Conservation (phyloP, 1,140 invertebrate genomes). For the Drosophila burlai region DNA sequence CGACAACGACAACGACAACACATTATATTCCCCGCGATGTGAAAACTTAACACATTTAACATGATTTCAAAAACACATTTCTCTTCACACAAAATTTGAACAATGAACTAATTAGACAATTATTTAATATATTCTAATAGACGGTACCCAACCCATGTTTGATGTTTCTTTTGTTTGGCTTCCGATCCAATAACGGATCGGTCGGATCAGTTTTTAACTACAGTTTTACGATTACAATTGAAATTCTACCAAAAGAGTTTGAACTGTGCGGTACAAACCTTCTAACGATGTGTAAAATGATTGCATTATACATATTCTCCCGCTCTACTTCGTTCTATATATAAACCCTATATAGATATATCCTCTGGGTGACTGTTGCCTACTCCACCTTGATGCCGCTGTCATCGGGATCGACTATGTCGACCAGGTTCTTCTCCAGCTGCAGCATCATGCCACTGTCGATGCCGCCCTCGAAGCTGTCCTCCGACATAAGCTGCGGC, state of each 20-base stretch:
- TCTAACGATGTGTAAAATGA: conserved; percentile 61
- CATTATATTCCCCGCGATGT: conserved; percentile 30
- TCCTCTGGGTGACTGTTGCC: conserved; percentile 1
- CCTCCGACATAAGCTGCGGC: conserved; percentile 66
- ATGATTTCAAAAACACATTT: conserved; percentile 35
- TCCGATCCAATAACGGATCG: conserved; percentile 72
- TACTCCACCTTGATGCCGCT: conserved; percentile 80
- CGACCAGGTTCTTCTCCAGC: conserved; percentile 75
- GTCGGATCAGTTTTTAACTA: conserved; percentile 53
- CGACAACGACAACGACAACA: conserved; percentile 33
- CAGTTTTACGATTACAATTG: conserved; percentile 47
- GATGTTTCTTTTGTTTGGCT: conserved; percentile 37
- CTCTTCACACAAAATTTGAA: conserved; percentile 60
- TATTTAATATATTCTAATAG: conserved; percentile 68
- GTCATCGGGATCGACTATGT: conserved; percentile 79
- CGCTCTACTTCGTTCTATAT: conserved; percentile 25
- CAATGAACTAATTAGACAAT: conserved; percentile 74
- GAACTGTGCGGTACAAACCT: conserved; percentile 57
- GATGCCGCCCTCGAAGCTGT: conserved; percentile 76
- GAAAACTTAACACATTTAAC: conserved; percentile 46
- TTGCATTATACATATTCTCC: conserved; percentile 57
- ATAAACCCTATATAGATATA: conserved; percentile 41
- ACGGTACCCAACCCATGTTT: conserved; percentile 71
- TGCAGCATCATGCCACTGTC: conserved; percentile 78
- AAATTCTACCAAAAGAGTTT: conserved; percentile 69